phyloP scores from a whole-genome alignment of 2,113 vertebrate genomes.

The Poecile atricapillus region DNA sequence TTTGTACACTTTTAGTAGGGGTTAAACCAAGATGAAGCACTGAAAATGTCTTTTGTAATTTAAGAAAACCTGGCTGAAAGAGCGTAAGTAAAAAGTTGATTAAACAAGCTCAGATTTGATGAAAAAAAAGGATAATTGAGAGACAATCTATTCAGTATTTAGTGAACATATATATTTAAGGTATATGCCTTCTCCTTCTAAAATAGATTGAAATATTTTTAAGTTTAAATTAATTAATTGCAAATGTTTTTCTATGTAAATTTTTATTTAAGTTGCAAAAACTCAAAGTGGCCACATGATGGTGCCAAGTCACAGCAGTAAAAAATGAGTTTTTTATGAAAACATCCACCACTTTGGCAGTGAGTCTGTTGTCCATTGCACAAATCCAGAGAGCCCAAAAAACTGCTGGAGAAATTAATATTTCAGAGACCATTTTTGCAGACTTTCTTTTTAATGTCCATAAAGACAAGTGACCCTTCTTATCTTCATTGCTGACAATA shows the following conservation, averaged over 20 bases:
- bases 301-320: slow-evolving; percentile 54
- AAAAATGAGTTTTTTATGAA: background rate
- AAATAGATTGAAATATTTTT: background rate
- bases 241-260: rapidly evolving
- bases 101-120: background rate
- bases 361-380: background rate
- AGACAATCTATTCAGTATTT: background rate
- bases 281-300: slow-evolving; percentile 46
- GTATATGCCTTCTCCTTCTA: background rate
- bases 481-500: background rate
- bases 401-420: background rate
- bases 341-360: rapidly evolving
- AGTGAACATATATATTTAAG: background rate
- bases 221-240: background rate
- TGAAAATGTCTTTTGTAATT: background rate
- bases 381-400: background rate
- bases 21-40: background rate
- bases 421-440: background rate
- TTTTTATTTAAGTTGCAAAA: background rate
- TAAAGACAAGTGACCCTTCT: background rate
- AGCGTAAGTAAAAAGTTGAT: background rate
- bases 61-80: background rate
- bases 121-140: background rate
- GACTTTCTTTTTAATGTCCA: background rate
- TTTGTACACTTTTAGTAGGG: background rate